Percentiles rank a stretch among this genome's conserved stretches.
Evolutionary conservation across 2,797 vertebrate species (phyloP).

Genomic region (Falco rusticolus): DNA sequence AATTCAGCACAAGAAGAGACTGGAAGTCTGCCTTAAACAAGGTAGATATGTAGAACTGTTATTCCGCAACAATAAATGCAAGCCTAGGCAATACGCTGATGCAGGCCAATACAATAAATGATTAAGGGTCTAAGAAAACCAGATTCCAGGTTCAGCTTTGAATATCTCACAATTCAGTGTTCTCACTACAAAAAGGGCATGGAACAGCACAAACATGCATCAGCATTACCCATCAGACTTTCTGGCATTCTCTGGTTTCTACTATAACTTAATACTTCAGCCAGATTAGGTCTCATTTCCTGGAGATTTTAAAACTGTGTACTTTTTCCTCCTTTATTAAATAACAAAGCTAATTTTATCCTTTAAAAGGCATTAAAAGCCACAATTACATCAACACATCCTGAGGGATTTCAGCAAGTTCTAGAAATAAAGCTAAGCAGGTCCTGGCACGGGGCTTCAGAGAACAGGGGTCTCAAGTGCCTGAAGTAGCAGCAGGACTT

Average conservation of each 20-base stretch:
- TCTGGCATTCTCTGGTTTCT: not conserved
- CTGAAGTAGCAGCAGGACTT: not conserved
- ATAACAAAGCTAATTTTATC: not conserved
- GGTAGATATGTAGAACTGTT: not conserved
- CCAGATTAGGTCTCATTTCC: not conserved
- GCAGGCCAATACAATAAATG: not conserved
- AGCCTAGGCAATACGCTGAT: not conserved
- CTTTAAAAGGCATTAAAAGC: not conserved
- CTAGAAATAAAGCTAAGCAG: not conserved
- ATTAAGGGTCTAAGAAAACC: not conserved
- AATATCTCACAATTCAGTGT: not conserved
- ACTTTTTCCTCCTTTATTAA: not conserved
- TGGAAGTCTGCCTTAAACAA: not conserved
- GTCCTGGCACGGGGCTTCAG: not conserved
- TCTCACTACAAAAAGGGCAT: not conserved
- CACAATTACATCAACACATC: not conserved
- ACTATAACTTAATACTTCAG: not conserved
- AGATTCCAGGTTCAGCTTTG: not conserved
- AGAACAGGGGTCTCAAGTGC: not conserved
- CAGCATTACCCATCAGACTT: not conserved
- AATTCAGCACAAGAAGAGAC: not conserved
- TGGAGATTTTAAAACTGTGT: not conserved
- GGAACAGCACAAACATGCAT: not conserved
- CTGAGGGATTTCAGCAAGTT: not conserved
- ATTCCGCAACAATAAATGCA: not conserved